phyloP scores from a whole-genome alignment of 2,113 vertebrate genomes.

The Protobothrops mucrosquamatus region DNA sequence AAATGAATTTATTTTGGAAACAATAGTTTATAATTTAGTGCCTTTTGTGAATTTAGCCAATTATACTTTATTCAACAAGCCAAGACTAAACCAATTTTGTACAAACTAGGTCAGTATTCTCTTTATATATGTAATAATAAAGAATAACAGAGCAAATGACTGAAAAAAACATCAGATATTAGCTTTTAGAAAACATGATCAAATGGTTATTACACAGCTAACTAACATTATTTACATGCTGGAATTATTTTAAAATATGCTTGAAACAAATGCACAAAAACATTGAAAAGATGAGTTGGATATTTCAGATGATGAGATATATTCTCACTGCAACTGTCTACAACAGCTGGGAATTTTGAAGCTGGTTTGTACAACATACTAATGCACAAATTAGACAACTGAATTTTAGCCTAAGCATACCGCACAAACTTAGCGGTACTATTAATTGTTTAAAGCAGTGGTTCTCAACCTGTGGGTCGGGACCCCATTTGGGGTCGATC shows the following conservation, averaged over 20 bases:
- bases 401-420: not conserved
- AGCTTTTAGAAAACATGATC: not conserved
- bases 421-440: not conserved
- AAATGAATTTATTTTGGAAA: not conserved
- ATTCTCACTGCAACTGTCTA: not conserved
- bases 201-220: not conserved
- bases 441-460: not conserved
- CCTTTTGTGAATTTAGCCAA: not conserved
- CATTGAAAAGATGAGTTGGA: not conserved
- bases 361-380: not conserved
- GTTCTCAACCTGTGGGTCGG: too few relatives aligned
- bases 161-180: not conserved
- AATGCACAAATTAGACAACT: not conserved
- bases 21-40: not conserved
- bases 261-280: not conserved
- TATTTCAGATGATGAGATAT: not conserved
- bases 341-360: not conserved
- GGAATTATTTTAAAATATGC: not conserved
- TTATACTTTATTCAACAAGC: not conserved
- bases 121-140: not conserved
- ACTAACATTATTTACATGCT: not conserved
- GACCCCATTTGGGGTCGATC: too few relatives aligned
- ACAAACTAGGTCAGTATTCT: not conserved
- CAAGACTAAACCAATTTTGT: not conserved
- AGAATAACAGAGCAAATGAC: not conserved